phyloP scores from a whole-genome alignment of 2,113 vertebrate genomes.

The Sphyrna mokarran region DNA sequence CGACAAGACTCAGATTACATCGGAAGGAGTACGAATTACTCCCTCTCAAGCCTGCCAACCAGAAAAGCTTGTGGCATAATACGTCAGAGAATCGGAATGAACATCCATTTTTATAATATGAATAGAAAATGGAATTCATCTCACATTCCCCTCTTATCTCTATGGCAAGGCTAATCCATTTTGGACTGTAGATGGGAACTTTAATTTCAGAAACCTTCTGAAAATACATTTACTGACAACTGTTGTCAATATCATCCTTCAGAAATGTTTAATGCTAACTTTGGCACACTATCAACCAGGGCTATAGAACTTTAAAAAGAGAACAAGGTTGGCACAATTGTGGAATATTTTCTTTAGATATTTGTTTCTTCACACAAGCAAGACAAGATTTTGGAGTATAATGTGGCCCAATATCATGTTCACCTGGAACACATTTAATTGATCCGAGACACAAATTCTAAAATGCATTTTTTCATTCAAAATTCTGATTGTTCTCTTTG shows the following conservation, averaged over 20 bases:
- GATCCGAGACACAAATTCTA: neutral
- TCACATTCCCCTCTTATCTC: constrained; percentile 13
- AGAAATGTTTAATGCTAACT: neutral
- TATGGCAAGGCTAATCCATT: neutral
- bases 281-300: neutral
- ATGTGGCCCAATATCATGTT: neutral
- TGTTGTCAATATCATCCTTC: neutral
- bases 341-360: neutral
- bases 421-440: neutral
- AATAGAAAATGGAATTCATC: neutral
- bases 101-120: neutral
- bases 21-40: neutral
- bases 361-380: neutral
- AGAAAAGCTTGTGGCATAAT: neutral
- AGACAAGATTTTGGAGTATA: neutral
- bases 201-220: neutral
- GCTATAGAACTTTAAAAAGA: neutral
- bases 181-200: neutral
- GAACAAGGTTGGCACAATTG: neutral
- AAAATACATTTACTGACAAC: neutral
- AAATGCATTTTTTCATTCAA: neutral
- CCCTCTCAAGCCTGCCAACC: neutral
- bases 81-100: neutral
- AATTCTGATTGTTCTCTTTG: neutral
- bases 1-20: neutral